A percentile compares a stretch with the other conserved stretches of the same genome.
phyloP scores from a whole-genome alignment of 2,797 vertebrate genomes.

The Sphenopsis melanotis region DNA sequence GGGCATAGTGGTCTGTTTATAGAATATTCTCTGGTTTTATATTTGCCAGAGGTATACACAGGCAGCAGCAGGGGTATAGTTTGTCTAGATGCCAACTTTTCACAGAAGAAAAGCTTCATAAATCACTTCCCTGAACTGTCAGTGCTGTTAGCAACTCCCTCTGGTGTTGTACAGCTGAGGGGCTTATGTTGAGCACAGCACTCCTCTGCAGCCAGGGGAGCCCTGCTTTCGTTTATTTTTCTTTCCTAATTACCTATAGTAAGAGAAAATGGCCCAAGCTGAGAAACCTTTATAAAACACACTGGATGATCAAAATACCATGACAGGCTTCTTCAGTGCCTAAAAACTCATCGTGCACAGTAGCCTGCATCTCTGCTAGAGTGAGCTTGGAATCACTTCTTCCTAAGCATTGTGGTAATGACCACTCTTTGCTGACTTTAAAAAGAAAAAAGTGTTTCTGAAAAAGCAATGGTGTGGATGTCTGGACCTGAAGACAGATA shows the following conservation, averaged over 20 bases:
- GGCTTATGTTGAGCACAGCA: neutral
- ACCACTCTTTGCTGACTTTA: neutral
- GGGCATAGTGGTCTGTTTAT: neutral
- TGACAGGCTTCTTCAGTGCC: neutral
- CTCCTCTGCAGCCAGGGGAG: neutral
- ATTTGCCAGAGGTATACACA: conserved; percentile 11
- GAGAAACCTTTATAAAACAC: neutral
- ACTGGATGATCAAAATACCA: neutral
- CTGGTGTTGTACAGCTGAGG: neutral
- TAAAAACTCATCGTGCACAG: neutral
- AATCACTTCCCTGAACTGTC: conserved; percentile 36
- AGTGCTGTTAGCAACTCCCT: conserved; percentile 29
- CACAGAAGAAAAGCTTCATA: conserved; percentile 40
- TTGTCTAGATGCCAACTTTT: conserved; percentile 46
- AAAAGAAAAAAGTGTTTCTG: neutral
- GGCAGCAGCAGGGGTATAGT: neutral
- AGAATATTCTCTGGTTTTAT: conserved; percentile 14
- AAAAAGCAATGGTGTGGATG: neutral
- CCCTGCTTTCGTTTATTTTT: conserved; percentile 5
- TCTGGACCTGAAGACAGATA: conserved; percentile 11
- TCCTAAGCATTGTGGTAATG: neutral
- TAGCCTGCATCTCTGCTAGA: neutral
- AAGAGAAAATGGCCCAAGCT: neutral
- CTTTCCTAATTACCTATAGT: conserved; percentile 24
- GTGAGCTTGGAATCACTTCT: neutral